Percentiles rank a stretch among this genome's conserved stretches.
Conservation (phyloP, 2,888 invertebrate genomes). For the Pegoplata infirma region DNA sequence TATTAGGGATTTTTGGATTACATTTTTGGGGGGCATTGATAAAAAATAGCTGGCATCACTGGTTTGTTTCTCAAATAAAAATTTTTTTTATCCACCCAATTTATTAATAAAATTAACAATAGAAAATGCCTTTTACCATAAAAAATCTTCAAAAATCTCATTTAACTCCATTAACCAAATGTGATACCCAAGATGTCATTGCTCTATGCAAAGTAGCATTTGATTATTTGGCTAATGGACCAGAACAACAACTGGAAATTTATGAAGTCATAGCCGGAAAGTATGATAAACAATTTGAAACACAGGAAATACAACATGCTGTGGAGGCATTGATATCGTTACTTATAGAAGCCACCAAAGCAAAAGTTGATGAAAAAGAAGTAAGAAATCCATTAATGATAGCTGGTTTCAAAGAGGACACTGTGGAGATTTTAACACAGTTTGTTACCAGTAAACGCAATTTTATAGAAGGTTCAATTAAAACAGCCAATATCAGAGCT, state of each 20-base stretch:
- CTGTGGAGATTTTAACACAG: conserved; percentile 73
- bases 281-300: conserved; percentile 71
- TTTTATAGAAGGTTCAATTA: conserved; percentile 75
- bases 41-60: background rate
- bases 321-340: conserved; percentile 87
- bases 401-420: conserved; percentile 69
- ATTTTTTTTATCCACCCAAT: too few species aligned
- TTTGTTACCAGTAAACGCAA: conserved; percentile 74
- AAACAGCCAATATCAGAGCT: conserved; percentile 73
- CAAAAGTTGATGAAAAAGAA: conserved; percentile 79
- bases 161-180: conserved; percentile 79
- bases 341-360: conserved; percentile 84
- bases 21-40: too few species aligned
- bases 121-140: conserved; percentile 73
- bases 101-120: background rate
- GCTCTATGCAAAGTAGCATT: conserved; percentile 83
- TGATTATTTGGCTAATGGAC: conserved; percentile 82
- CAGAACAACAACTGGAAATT: conserved; percentile 78
- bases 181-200: conserved; percentile 80
- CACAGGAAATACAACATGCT: conserved; percentile 78
- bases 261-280: conserved; percentile 79
- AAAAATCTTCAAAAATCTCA: conserved; percentile 81
- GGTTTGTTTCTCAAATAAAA: too few species aligned
- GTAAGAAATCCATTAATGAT: conserved; percentile 66
- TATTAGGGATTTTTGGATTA: too few species aligned